A percentile compares a stretch with the other conserved stretches of the same genome.
Evolutionary conservation across 2,797 vertebrate species (phyloP).

Genomic region (Syncerus caffer): DNA sequence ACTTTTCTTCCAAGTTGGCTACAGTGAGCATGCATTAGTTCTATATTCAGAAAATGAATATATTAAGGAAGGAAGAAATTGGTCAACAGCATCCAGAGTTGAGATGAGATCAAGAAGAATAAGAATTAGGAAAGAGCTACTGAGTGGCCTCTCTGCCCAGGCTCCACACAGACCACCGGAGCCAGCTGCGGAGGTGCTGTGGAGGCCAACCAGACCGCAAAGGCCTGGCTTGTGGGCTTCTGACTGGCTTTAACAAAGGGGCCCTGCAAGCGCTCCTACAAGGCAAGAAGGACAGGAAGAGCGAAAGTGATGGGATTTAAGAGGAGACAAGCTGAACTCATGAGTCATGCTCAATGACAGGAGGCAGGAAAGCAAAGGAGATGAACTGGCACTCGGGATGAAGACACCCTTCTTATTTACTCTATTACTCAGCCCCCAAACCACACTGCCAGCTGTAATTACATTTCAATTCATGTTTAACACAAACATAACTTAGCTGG

Average conservation of each 20-base stretch:
- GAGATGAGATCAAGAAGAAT: not conserved
- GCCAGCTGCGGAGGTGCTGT: fast-evolving
- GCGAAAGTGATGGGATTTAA: slow-evolving; percentile 6
- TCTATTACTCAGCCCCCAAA: slow-evolving; percentile 64
- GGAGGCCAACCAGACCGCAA: not conserved
- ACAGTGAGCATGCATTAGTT: not conserved
- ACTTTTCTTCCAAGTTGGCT: not conserved
- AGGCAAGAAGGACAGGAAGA: slow-evolving; percentile 20
- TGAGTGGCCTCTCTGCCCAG: not conserved
- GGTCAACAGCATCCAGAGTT: not conserved
- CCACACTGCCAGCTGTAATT: slow-evolving; percentile 70
- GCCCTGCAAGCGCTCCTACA: not conserved
- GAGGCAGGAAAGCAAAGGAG: slow-evolving; percentile 53
- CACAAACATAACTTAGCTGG: slow-evolving; percentile 74
- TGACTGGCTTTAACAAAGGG: not conserved
- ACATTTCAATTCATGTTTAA: slow-evolving; percentile 77
- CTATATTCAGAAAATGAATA: not conserved
- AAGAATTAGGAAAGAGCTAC: not conserved
- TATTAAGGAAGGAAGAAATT: not conserved
- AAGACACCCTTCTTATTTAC: slow-evolving; percentile 56
- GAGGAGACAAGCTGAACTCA: slow-evolving; percentile 33
- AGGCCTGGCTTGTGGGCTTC: not conserved
- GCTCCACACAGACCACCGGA: not conserved
- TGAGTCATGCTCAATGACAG: slow-evolving; percentile 55
- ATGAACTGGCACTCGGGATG: slow-evolving; percentile 51